Evolutionary conservation across 2,113 vertebrate genomes (phyloP).

Genomic region (Pan paniscus): DNA sequence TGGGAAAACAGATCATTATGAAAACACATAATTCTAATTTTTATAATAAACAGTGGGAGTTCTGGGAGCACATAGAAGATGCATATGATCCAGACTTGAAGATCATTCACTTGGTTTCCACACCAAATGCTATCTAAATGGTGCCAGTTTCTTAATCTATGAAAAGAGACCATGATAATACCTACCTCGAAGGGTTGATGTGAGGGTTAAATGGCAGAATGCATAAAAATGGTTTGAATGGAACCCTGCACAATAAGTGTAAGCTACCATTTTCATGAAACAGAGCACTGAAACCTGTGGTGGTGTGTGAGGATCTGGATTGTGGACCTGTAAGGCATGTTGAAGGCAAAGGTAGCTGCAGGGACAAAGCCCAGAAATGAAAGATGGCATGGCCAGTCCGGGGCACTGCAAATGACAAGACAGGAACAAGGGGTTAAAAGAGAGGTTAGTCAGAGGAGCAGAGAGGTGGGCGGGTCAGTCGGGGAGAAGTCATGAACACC

Average conservation of each 20-base stretch:
- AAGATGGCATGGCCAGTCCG: neutral
- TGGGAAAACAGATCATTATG: neutral
- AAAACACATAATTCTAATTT: neutral
- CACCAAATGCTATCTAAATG: neutral
- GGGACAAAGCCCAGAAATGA: neutral
- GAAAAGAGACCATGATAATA: neutral
- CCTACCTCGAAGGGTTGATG: neutral
- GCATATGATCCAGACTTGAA: neutral
- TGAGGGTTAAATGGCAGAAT: neutral
- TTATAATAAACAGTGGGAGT: neutral
- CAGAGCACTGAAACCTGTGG: neutral
- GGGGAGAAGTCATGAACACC: neutral
- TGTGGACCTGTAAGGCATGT: neutral
- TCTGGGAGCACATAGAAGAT: neutral
- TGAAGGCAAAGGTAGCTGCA: neutral
- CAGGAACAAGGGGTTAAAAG: neutral
- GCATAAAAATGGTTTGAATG: neutral
- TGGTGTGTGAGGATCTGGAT: neutral
- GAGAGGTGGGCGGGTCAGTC: neutral
- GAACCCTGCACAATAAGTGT: neutral
- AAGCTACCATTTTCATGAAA: neutral
- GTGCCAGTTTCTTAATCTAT: neutral
- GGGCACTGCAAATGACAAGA: neutral
- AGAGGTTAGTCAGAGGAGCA: neutral
- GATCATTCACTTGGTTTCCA: neutral